These are phyloP conservation scores for Cygnus buccinator DNA, from an alignment of 2,113 vertebrate species.

Conservation along the genomic window DNA sequence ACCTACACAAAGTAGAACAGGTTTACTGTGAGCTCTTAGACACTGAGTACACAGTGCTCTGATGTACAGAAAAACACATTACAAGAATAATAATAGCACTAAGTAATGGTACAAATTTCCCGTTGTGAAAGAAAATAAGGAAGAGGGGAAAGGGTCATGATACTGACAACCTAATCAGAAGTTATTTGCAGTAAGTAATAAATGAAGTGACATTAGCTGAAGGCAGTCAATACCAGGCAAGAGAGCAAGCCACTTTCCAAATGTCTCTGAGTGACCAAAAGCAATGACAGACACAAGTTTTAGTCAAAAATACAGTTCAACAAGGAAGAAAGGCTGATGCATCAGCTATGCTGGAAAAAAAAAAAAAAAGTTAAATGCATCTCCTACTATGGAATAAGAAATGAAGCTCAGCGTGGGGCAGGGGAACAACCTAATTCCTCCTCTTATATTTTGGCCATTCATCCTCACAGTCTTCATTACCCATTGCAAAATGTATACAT, in stretches of 20 bases:
- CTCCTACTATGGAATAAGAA: background rate
- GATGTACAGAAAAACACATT: background rate
- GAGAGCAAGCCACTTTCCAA: background rate
- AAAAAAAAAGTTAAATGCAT: background rate
- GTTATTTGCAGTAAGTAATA: background rate
- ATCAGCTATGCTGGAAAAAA: background rate
- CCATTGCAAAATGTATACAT: background rate
- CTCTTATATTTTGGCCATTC: background rate
- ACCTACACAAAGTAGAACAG: accelerated
- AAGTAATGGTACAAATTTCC: conserved; percentile 1
- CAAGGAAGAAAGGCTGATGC: background rate
- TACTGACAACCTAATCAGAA: conserved; percentile 9
- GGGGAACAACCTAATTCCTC: background rate
- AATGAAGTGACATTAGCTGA: conserved; percentile 28
- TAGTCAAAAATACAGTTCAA: background rate
- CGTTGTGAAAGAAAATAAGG: background rate
- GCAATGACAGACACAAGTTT: background rate
- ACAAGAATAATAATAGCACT: background rate
- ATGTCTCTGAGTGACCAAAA: background rate
- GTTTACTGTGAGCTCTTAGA: background rate
- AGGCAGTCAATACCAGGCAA: background rate
- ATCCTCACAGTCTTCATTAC: background rate
- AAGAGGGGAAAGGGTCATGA: background rate
- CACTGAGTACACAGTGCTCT: background rate
- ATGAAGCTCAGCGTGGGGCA: background rate